Conservation (phyloP, 1,140 invertebrate species). For the Zaprionus inermis region DNA sequence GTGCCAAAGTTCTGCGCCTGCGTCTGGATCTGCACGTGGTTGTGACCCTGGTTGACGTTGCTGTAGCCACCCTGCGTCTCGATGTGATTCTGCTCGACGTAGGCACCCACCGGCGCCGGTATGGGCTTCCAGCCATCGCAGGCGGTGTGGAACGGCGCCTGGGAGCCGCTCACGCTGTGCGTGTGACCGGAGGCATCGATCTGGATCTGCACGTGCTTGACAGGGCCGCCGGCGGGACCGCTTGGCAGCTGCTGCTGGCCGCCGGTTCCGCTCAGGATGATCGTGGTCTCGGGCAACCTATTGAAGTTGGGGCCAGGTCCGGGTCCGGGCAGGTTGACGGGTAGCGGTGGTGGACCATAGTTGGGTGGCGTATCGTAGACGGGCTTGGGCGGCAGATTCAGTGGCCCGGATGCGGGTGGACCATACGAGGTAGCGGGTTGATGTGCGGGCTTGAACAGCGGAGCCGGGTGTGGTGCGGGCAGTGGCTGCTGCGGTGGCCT, state of each 20-base stretch:
- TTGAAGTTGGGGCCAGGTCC: slow-evolving; percentile 47
- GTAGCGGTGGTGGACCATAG: slow-evolving; percentile 70
- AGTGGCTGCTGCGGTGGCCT: slow-evolving; percentile 66
- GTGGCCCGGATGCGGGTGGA: slow-evolving; percentile 76
- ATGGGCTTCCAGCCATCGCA: slow-evolving; percentile 94
- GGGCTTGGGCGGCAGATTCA: slow-evolving; percentile 66
- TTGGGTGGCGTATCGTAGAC: slow-evolving; percentile 77
- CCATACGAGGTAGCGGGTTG: slow-evolving; percentile 80
- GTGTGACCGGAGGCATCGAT: slow-evolving; percentile 76
- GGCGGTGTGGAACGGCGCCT: slow-evolving; percentile 77
- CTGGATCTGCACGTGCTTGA: slow-evolving; percentile 77
- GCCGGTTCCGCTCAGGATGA: slow-evolving; percentile 51
- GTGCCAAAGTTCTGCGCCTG: slow-evolving; percentile 48
- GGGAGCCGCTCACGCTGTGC: slow-evolving; percentile 72
- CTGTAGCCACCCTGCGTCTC: slow-evolving; percentile 77
- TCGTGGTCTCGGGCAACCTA: slow-evolving; percentile 54
- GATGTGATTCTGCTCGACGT: slow-evolving; percentile 73
- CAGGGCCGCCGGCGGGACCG: slow-evolving; percentile 34
- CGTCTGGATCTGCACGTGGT: background rate
- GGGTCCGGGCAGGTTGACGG: slow-evolving; percentile 56
- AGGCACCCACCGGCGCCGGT: slow-evolving; percentile 85
- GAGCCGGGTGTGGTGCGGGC: slow-evolving; percentile 76
- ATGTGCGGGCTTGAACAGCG: slow-evolving; percentile 67
- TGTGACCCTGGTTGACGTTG: slow-evolving; percentile 61
- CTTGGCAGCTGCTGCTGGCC: slow-evolving; percentile 42